Evolutionary conservation across 2,113 vertebrate genomes (phyloP).

Genomic region (Zonotrichia leucophrys): DNA sequence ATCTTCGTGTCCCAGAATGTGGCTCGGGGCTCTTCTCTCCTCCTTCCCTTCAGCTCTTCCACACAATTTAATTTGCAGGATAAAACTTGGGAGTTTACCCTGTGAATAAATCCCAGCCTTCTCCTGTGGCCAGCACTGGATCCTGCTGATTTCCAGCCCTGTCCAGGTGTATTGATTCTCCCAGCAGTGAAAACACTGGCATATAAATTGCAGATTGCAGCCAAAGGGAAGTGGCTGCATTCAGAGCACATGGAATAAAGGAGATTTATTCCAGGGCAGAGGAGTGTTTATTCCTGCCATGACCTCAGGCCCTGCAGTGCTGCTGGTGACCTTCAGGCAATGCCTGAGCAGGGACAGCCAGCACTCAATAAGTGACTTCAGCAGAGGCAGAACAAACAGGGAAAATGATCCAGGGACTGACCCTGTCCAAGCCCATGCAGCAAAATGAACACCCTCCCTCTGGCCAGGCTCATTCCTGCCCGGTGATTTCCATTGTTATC

Average conservation of each 20-base stretch:
- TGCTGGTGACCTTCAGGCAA: not conserved
- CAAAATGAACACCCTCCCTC: not conserved
- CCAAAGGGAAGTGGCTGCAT: not conserved
- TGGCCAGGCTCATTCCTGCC: not conserved
- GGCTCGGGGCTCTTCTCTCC: no score
- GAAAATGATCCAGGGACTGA: not conserved
- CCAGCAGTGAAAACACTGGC: not conserved
- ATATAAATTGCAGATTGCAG: conserved; percentile 7
- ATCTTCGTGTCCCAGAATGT: no score
- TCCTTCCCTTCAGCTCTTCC: not conserved
- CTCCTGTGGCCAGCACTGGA: not conserved
- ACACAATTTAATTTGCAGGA: not conserved
- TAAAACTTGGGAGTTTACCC: not conserved
- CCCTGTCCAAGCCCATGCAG: not conserved
- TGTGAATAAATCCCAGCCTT: not conserved
- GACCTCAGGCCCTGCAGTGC: conserved; percentile 6
- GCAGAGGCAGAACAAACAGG: not conserved
- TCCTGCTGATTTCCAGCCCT: not conserved
- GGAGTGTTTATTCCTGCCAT: not conserved
- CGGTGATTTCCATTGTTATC: not conserved
- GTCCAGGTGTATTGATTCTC: conserved; percentile 13
- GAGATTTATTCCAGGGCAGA: not conserved
- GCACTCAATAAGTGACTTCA: not conserved
- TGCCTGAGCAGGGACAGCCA: not conserved
- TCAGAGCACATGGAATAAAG: not conserved